phyloP scores from a whole-genome alignment of 2,113 vertebrate genomes.

The Ahaetulla prasina region DNA sequence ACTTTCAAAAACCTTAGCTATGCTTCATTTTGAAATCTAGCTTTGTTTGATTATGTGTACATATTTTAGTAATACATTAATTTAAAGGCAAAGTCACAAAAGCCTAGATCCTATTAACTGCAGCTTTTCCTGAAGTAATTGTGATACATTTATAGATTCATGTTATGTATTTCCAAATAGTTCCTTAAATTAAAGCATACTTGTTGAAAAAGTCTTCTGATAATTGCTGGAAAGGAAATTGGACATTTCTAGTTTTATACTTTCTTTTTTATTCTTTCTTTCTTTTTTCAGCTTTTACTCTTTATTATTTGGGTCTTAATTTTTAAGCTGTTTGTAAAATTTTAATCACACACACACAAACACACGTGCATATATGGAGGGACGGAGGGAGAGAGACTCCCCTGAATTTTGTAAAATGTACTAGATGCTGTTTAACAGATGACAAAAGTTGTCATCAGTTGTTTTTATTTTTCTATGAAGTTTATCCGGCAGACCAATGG shows the following conservation, averaged over 20 bases:
- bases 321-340: no score
- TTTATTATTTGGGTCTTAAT: no score
- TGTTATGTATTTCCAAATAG: no score
- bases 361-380: no score
- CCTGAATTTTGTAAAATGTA: not conserved
- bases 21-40: not conserved
- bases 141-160: not conserved
- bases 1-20: not conserved
- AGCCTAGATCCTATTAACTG: not conserved
- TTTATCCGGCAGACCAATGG: not conserved
- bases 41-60: not conserved
- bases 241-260: no score
- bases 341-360: no score
- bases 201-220: not conserved
- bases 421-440: no score
- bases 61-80: not conserved
- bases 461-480: not conserved
- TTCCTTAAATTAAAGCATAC: not conserved
- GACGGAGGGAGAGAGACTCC: not conserved
- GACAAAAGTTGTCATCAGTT: not conserved
- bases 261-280: no score
- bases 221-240: no score
- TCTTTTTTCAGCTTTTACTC: no score
- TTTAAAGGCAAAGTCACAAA: not conserved
- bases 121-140: not conserved